These are phyloP conservation scores for Daphoenositta chrysoptera DNA, from an alignment of 2,113 vertebrate genomes.

Conservation along the genomic window DNA sequence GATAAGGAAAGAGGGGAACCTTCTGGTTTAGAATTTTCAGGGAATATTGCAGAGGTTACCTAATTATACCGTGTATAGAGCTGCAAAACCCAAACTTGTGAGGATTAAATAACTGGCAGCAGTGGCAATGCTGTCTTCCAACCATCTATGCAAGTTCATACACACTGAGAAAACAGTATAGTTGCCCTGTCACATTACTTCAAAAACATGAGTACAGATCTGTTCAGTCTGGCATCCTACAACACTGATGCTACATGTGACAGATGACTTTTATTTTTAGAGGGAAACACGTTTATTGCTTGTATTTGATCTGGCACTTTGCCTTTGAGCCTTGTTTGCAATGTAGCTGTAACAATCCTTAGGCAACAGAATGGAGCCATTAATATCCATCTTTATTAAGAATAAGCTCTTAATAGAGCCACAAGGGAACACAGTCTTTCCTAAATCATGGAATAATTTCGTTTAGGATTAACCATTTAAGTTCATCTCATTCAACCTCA, in stretches of 20 bases:
- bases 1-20: neutral
- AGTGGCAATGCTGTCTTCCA: neutral
- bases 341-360: neutral
- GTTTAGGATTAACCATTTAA: neutral
- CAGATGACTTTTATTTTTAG: neutral
- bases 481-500: neutral
- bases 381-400: neutral
- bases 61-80: neutral
- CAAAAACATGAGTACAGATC: accelerated
- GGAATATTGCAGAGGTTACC: neutral
- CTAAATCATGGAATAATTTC: neutral
- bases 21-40: neutral
- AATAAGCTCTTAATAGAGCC: neutral
- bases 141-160: neutral
- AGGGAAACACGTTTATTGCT: neutral
- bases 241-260: neutral
- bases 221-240: neutral
- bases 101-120: neutral
- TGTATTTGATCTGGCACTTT: neutral
- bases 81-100: neutral
- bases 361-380: neutral
- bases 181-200: neutral
- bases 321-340: neutral
- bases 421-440: neutral
- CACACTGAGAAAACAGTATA: neutral